Percentiles rank a stretch among this genome's conserved stretches.
Evolutionary conservation across 2,888 invertebrate species (phyloP).

Genomic region (Drosophila putrida): DNA sequence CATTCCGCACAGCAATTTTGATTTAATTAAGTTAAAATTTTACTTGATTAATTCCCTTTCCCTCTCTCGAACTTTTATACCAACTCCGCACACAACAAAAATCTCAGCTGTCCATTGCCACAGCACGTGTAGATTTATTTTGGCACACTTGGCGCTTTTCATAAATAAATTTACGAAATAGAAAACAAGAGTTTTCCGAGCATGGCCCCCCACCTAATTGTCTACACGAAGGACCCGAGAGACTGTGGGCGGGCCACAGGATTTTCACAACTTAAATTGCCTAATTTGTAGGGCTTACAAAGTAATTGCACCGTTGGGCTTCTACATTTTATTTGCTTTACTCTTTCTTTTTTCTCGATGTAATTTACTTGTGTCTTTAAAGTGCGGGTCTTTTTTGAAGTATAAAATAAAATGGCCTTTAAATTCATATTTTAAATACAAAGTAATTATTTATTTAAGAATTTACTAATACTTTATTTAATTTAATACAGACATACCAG

Average conservation of each 20-base stretch:
- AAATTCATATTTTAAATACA: no score
- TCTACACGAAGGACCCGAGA: conserved; percentile 12
- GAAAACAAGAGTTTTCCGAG: conserved; percentile 19
- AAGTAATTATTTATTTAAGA: no score
- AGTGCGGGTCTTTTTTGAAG: neutral
- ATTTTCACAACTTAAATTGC: conserved; percentile 73
- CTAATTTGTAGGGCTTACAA: conserved; percentile 80
- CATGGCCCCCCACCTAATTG: conserved; percentile 32
- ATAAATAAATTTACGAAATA: conserved; percentile 17
- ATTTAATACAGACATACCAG: conserved; percentile 90
- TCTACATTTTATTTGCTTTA: conserved; percentile 29
- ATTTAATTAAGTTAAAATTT: conserved; percentile 78
- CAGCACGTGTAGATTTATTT: conserved; percentile 31
- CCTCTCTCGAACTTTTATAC: neutral
- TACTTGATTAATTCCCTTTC: conserved; percentile 39
- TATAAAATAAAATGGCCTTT: no score
- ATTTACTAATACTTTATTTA: neutral
- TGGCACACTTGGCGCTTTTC: conserved; percentile 38
- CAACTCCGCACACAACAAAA: neutral
- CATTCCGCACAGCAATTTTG: conserved; percentile 69
- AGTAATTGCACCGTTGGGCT: conserved; percentile 74
- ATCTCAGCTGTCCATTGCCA: conserved; percentile 1
- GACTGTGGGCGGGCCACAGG: neutral
- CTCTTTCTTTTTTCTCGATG: conserved; percentile 6
- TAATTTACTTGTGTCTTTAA: conserved; percentile 29